Evolutionary conservation across 2,113 vertebrate species (phyloP).

Genomic region (Cairina moschata): DNA sequence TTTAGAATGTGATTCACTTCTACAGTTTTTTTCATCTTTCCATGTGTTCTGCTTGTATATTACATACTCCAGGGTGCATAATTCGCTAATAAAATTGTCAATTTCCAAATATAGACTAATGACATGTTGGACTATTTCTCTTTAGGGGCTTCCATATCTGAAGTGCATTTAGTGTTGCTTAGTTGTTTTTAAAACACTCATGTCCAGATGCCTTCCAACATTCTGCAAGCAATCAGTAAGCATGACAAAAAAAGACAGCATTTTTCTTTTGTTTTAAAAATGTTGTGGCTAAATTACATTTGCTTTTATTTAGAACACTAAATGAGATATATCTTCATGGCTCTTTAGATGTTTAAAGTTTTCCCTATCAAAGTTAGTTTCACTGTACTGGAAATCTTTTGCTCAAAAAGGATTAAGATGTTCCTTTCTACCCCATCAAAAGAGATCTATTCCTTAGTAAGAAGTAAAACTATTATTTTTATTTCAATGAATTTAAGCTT

Average conservation of each 20-base stretch:
- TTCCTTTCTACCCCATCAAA: background rate
- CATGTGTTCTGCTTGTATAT: fast-evolving
- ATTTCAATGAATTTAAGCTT: background rate
- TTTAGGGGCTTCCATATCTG: background rate
- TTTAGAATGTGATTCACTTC: background rate
- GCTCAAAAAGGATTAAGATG: background rate
- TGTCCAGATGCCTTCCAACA: background rate
- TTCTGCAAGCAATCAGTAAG: background rate
- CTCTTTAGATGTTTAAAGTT: background rate
- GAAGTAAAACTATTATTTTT: background rate
- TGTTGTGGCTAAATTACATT: background rate
- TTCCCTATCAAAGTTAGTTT: background rate
- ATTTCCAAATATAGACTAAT: background rate
- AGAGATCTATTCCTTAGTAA: background rate
- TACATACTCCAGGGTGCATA: background rate
- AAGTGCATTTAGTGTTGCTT: background rate
- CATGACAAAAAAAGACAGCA: background rate
- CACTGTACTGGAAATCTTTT: background rate
- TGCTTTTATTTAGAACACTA: background rate
- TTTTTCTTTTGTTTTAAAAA: background rate
- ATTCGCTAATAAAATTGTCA: background rate
- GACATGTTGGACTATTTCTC: background rate
- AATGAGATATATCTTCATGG: background rate
- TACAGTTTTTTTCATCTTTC: background rate
- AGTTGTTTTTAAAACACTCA: background rate